These are phyloP conservation scores for Drosophila merina DNA, from an alignment of 2,888 invertebrate species.

Conservation along the genomic window DNA sequence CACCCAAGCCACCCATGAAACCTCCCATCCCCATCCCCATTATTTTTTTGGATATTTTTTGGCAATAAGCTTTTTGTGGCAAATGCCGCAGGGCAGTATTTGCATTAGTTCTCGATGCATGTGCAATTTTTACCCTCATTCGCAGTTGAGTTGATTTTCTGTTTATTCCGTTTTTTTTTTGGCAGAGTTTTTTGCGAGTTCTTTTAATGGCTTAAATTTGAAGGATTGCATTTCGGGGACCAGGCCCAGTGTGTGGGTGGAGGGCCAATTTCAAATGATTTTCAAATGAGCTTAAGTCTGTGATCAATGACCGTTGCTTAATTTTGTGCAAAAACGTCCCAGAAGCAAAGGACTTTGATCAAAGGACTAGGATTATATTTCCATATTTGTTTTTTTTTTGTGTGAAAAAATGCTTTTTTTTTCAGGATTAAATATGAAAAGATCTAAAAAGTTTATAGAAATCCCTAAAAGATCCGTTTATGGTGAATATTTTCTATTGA, in stretches of 20 bases:
- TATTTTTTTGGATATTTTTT: slow-evolving; percentile 52
- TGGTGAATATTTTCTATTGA: too few species aligned
- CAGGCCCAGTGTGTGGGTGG: background rate
- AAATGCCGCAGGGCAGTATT: slow-evolving; percentile 79
- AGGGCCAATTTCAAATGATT: slow-evolving; percentile 20
- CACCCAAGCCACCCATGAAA: background rate
- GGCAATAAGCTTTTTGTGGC: slow-evolving; percentile 74
- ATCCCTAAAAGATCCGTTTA: too few species aligned
- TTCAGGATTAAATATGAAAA: too few species aligned
- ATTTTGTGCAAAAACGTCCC: background rate
- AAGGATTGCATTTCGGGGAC: slow-evolving; percentile 16
- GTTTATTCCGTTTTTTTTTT: background rate
- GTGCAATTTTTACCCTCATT: slow-evolving; percentile 46
- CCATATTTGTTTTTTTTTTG: too few species aligned
- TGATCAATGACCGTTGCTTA: slow-evolving; percentile 5
- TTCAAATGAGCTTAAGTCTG: slow-evolving; percentile 37
- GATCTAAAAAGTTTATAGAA: too few species aligned
- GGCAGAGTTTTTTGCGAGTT: background rate
- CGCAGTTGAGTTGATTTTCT: slow-evolving; percentile 11
- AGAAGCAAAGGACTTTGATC: background rate
- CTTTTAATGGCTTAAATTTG: slow-evolving; percentile 40
- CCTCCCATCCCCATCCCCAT: background rate
- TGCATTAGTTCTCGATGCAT: slow-evolving; percentile 67
- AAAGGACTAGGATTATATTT: too few species aligned
- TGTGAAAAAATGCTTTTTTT: too few species aligned